Conservation (phyloP, 2,113 vertebrate genomes). For the Macrotis lagotis region DNA sequence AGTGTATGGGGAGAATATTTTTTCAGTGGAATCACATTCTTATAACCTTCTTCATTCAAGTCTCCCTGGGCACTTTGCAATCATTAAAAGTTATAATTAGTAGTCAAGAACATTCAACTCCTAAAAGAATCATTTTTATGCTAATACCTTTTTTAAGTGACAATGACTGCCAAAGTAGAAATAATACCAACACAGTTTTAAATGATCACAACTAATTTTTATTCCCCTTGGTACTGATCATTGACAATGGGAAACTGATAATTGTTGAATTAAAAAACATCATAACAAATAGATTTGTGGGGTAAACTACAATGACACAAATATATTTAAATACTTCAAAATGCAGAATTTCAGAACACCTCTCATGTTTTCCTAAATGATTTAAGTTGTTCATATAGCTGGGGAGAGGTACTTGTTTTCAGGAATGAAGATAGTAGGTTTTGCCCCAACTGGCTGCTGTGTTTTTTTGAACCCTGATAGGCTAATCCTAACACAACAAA, state of each 20-base stretch:
- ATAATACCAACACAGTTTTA: conserved; percentile 53
- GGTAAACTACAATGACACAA: background rate
- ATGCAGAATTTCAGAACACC: background rate
- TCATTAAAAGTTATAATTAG: conserved; percentile 67
- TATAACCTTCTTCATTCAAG: conserved; percentile 50
- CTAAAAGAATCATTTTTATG: conserved; percentile 66
- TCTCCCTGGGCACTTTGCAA: conserved; percentile 43
- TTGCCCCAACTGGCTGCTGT: background rate
- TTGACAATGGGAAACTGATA: conserved; percentile 32
- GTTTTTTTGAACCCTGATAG: background rate
- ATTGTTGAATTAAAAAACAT: background rate
- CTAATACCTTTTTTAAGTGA: conserved; percentile 62
- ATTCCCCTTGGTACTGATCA: conserved; percentile 19
- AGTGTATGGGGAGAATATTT: conserved; percentile 51
- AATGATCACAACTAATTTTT: conserved; percentile 52
- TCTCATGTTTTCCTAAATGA: background rate
- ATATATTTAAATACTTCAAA: background rate
- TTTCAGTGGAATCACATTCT: conserved; percentile 48
- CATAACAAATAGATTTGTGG: background rate
- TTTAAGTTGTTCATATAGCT: background rate
- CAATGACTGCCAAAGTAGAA: conserved; percentile 52
- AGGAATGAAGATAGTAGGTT: background rate
- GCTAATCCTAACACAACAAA: background rate
- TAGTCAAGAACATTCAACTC: conserved; percentile 57
- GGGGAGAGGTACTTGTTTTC: background rate